A percentile compares a stretch with the other conserved stretches of the same genome.
phyloP scores from a whole-genome alignment of 2,113 vertebrate species.

The Acanthisitta chloris region DNA sequence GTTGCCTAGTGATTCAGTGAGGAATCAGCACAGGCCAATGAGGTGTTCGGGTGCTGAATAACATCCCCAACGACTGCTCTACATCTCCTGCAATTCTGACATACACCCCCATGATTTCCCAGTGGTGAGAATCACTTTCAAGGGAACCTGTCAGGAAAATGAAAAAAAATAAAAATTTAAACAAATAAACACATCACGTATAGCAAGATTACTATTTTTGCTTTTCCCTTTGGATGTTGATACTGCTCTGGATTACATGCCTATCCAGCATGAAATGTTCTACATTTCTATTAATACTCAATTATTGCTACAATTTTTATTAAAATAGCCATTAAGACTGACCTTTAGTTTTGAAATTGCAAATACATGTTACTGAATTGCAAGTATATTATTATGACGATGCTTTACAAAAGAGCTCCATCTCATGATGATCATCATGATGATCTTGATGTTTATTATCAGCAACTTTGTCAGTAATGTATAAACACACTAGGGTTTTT shows the following conservation, averaged over 20 bases:
- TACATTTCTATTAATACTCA: not conserved
- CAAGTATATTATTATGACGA: too few relatives aligned
- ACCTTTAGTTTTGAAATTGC: not conserved
- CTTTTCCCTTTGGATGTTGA: not conserved
- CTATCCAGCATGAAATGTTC: not conserved
- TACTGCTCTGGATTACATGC: not conserved
- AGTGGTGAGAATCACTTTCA: constrained; percentile 84
- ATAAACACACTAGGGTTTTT: not conserved
- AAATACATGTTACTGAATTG: not conserved
- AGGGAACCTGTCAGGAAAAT: constrained; percentile 80
- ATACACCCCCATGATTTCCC: constrained; percentile 91
- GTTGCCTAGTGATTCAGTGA: constrained; percentile 82
- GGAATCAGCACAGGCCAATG: constrained; percentile 42
- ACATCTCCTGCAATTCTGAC: constrained; percentile 74
- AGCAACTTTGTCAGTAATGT: not conserved
- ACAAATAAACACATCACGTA: constrained; percentile 15
- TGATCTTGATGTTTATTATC: not conserved
- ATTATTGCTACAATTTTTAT: not conserved
- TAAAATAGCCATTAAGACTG: not conserved
- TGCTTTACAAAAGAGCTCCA: not conserved
- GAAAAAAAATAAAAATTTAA: not conserved
- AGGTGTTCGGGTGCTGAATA: constrained; percentile 50
- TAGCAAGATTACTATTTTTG: not conserved
- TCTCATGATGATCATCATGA: not conserved
- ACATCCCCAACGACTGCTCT: constrained; percentile 42